Evolutionary conservation across 1,140 invertebrate genomes (phyloP), one percentile per base, ranked within the genome.

Genomic region (Temnothorax nylanderi): DNA sequence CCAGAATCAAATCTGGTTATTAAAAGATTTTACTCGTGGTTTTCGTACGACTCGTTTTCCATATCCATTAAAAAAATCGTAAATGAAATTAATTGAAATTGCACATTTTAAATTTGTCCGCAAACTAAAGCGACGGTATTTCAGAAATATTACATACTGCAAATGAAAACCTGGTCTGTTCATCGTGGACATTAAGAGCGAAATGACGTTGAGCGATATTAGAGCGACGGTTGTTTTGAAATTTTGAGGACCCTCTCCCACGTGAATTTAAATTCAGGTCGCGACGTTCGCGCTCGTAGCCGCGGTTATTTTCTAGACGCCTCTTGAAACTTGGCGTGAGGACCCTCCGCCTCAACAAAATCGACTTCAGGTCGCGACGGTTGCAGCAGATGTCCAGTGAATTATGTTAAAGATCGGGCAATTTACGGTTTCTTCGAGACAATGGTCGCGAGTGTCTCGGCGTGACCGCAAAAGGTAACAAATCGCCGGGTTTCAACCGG

Each of bases 351-450:
- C 32, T 37, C 18, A 21, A 26, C 37, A 54, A 81, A 69, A 54
- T 69, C 49, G 37, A 56, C 67, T 44, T 71, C 18, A 44, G 16
- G 21, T 72, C 37, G n/a, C 49, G 49, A 81, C 26, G 49, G 21
- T 71, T 41, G 32, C 62, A 49, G 21, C 10, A 8, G 49, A 26
- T 72, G 49, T 74, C 44, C 41, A 41, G 51, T 74, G 41, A 82
- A 47, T 74, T 82, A 60, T 60, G 41, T 74, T 82, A 82, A 82
- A 82, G 47, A 74, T 82, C 54, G 6, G 51, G 18, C 26, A 18
- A 82, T 82, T 74, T 74, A 82, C 51, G 51, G 18, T 74, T 74
- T 21, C 67, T 13, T 34, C 67, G 16, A 82, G 69, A 74, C 80
- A 60, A 60, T 60, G 62, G 47, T 13, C 16, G 78, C 78, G 80